Evolutionary conservation across 2,113 vertebrate species (phyloP).

Genomic region (Euleptes europaea): DNA sequence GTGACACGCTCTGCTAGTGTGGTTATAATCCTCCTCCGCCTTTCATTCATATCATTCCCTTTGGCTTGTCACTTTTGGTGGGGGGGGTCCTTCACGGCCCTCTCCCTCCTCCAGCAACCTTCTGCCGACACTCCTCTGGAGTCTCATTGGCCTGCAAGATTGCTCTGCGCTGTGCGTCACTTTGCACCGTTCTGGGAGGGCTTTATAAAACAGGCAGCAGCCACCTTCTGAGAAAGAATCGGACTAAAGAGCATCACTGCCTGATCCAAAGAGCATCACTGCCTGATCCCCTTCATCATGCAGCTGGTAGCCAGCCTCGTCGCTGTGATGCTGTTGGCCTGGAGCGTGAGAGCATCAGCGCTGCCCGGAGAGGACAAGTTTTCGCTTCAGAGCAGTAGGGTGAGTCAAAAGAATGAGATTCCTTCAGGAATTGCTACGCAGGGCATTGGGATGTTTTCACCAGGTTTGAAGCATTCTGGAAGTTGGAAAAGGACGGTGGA

Average conservation of each 20-base stretch:
- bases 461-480: neutral
- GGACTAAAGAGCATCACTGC: constrained; percentile 44
- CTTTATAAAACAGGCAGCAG: constrained; percentile 62
- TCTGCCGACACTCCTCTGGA: constrained; percentile 47
- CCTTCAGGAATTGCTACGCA: neutral
- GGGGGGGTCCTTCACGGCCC: no score
- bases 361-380: constrained; percentile 83
- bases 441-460: neutral
- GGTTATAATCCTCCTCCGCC: neutral
- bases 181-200: constrained; percentile 49
- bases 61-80: neutral
- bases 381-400: constrained; percentile 74
- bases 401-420: constrained; percentile 66
- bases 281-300: constrained; percentile 45
- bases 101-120: constrained; percentile 48
- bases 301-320: constrained; percentile 70
- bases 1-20: neutral
- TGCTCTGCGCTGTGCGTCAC: constrained; percentile 60
- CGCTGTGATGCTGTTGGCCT: constrained; percentile 81
- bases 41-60: neutral
- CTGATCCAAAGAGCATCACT: constrained; percentile 18
- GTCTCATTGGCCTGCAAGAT: constrained; percentile 57
- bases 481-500: no score
- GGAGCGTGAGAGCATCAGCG: constrained; percentile 80
- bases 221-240: constrained; percentile 50